Evolutionary conservation across 2,113 vertebrate species (phyloP).

Genomic region (Protobothrops mucrosquamatus): DNA sequence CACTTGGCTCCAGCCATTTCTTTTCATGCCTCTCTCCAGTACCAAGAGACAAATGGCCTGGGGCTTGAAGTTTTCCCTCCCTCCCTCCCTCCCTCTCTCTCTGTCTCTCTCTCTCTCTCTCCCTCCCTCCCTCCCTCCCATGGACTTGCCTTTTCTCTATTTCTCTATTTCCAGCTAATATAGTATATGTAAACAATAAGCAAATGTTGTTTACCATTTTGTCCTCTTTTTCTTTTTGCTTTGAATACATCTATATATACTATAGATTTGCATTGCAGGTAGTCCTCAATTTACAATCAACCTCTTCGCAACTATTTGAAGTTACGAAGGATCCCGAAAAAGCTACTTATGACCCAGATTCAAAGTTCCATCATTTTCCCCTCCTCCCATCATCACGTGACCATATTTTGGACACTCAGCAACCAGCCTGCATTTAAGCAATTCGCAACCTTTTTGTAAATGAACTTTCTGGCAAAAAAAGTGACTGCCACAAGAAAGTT

Average conservation of each 20-base stretch:
- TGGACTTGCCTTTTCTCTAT: neutral
- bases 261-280: neutral
- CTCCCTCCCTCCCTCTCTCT: neutral
- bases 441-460: neutral
- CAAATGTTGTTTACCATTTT: neutral
- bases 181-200: neutral
- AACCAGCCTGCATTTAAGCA: neutral
- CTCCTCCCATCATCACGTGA: neutral
- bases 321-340: neutral
- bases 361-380: neutral
- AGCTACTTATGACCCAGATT: neutral
- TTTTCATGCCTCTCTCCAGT: neutral
- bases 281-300: neutral
- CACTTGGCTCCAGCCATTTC: neutral
- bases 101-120: no score
- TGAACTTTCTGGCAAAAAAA: neutral
- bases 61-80: neutral
- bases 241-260: neutral
- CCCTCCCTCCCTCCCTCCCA: neutral
- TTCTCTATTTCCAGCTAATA: neutral
- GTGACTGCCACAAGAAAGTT: neutral
- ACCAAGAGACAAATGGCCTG: neutral
- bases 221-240: neutral
- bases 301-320: neutral
- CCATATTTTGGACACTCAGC: neutral